Conservation (phyloP, 2,797 vertebrate genomes). For the Eulemur rubriventer region DNA sequence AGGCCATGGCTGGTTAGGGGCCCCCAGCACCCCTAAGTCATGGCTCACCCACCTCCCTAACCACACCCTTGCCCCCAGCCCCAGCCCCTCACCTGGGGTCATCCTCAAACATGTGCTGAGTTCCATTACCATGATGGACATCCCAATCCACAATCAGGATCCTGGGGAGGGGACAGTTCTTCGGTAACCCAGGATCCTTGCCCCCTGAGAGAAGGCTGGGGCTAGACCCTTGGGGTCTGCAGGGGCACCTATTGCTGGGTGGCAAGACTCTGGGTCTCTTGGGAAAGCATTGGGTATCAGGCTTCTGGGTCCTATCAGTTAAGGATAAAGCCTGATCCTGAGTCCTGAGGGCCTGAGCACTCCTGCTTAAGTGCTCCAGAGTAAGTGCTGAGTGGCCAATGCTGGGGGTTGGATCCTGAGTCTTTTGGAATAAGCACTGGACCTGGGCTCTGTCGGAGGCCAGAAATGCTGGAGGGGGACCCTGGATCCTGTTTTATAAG, state of each 20-base stretch:
- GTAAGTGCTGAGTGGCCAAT: not conserved
- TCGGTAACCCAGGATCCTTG: not conserved
- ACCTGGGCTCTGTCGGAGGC: not conserved
- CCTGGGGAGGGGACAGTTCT: constrained; percentile 66
- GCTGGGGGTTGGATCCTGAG: not conserved
- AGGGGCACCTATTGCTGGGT: not conserved
- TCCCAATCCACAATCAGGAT: constrained; percentile 95
- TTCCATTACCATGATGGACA: constrained; percentile 95
- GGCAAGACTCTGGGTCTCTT: not conserved
- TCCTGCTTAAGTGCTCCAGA: no score
- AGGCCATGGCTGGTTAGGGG: not conserved
- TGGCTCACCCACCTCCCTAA: not conserved
- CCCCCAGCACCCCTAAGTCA: not conserved
- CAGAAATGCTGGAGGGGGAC: not conserved
- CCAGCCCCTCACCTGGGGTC: constrained; percentile 88
- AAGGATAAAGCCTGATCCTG: not conserved
- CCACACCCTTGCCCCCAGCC: not conserved
- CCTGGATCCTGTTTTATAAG: not conserved
- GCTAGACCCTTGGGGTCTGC: not conserved
- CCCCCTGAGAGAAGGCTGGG: not conserved
- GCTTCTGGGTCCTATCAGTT: not conserved
- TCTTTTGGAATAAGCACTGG: not conserved
- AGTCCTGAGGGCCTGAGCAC: not conserved
- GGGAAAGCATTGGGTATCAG: not conserved
- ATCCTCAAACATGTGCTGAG: constrained; percentile 93